phyloP scores from a whole-genome alignment of 1,140 invertebrate species.

The Zaprionus nigranus region DNA sequence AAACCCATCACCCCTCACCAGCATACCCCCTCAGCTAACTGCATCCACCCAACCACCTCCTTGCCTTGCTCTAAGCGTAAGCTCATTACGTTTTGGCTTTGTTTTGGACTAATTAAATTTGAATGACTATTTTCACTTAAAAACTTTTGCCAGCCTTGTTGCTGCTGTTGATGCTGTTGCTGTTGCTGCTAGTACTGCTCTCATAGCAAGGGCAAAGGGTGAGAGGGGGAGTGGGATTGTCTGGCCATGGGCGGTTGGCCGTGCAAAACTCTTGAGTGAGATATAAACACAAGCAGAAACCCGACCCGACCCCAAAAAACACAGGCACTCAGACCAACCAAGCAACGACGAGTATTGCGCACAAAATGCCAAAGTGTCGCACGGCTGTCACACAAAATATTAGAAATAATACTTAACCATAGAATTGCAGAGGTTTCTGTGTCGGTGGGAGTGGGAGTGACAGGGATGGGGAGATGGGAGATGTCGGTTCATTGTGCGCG shows the following conservation, averaged over 20 bases:
- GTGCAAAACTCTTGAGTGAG: conserved; percentile 70
- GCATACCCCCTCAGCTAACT: not conserved
- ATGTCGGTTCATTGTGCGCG: conserved; percentile 65
- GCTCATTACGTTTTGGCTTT: conserved; percentile 82
- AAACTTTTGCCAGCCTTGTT: conserved; percentile 68
- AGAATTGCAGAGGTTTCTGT: conserved; percentile 75
- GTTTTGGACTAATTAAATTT: conserved; percentile 83
- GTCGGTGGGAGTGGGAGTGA: not conserved
- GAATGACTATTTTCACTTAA: conserved; percentile 83
- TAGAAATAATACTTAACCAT: conserved; percentile 83
- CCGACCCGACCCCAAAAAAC: conserved; percentile 34
- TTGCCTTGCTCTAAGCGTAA: conserved; percentile 64
- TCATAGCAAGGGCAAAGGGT: not conserved
- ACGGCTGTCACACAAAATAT: conserved; percentile 81
- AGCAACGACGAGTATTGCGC: conserved; percentile 6
- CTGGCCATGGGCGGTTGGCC: conserved; percentile 43
- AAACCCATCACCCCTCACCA: conserved; percentile 3
- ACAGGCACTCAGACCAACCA: conserved; percentile 16
- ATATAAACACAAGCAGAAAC: conserved; percentile 62
- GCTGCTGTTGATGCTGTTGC: conserved; percentile 35
- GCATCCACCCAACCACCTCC: not conserved
- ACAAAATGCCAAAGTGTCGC: conserved; percentile 77
- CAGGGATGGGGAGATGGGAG: not conserved
- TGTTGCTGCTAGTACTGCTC: conserved; percentile 29
- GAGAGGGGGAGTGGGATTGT: conserved; percentile 28